Evolutionary conservation across 2,113 vertebrate genomes (phyloP), one percentile per base, ranked within the genome.

Genomic region (Seriola aureovittata): DNA sequence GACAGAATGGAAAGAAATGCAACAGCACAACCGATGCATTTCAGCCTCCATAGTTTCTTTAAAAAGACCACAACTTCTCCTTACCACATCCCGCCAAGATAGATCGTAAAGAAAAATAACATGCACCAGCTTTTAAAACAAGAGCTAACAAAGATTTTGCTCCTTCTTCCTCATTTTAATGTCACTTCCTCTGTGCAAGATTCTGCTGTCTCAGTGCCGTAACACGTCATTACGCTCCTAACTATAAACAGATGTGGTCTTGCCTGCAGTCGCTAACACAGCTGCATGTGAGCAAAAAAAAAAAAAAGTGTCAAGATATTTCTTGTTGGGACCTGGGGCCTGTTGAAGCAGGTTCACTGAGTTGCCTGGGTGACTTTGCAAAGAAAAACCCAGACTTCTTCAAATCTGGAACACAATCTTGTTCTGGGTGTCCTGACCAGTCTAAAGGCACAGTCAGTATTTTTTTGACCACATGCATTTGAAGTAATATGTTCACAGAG

Each of bases 181-280:
- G 90, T 66, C 59, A 91, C 92, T 95, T 96, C 94, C 94, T 87
- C 78, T 17, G 63, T 55, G 71, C 44, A 50, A 79, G 79, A 75
- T 19, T 85, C 82, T 78, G 81, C 82, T 1, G 66, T 57, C 25
- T 84, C 32, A 9, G 8, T 10, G 57, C 50, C 60, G 10, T 2
- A 5, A 36, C 75, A 68, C 71, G 79, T 85, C 79, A 85, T 50
- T 36, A 82, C 79, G 25, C 75, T 68, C 46, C 71, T 88, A 93
- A 94, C 67, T 80, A 71, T 1, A 82, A 82, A 84, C 94, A 94
- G 93, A 90, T 94, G 94, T 92, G 90, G 25, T 63, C 42, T 0
- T 8, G 71, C 34, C 63, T 72, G 80, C 75, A 71, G 78, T 14
- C 2, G 2, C 23, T 69, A 3, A 52, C 38, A 72, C 59, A 79